Base-by-base conservation (phyloP, 1,140 invertebrate species). In the Stenopsyche tienmushanensis region DNA sequence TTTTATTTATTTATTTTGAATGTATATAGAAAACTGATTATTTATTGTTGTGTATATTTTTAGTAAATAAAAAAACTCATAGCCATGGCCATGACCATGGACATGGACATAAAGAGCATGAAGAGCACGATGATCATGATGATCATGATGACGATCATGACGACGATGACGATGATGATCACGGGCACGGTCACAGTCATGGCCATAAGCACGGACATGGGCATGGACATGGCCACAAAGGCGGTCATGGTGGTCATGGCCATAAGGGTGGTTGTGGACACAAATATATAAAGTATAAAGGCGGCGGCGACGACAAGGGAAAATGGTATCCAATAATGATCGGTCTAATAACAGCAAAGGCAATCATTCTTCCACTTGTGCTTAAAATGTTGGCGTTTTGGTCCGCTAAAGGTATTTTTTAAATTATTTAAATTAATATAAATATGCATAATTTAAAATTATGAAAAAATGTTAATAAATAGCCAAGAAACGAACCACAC, bases 321-420 rank as follows among this genome's bases (percentile, higher is more conserved):
- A 82, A 78, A 53, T 64, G 85, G 24, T 42, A 85, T 34, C 86
- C 86, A 0, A 52, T 88, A 41, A 71, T 89, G 13, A 71, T 86
- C n/a, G 85, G 84, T 0, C 75, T 85, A 9, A 69, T 86, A 10
- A 72, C 86, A 10, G 84, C 86, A 2, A 88, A 88, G 70, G 81
- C 83, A 42, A 74, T 88, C 5, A 49, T 88, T 1, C 69, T 88
- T 53, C 86, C 86, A 1, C 73, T 88, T n/a, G 80, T 84, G 13
- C 69, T 88, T 50, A 88, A 87, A 69, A 79, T 79, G 17, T 69
- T 89, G 8, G 84, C 85, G 2, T 79, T 88, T 49, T 71, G 88
- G 8, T 85, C 86, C 20, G 72, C 72, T 50, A 79, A 79, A 78
- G 78, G 78, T 80, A 72, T 53, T 20, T 53, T 39, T 47, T 60